phyloP scores from a whole-genome alignment of 2,888 invertebrate species.

The Cheilosia soror region DNA sequence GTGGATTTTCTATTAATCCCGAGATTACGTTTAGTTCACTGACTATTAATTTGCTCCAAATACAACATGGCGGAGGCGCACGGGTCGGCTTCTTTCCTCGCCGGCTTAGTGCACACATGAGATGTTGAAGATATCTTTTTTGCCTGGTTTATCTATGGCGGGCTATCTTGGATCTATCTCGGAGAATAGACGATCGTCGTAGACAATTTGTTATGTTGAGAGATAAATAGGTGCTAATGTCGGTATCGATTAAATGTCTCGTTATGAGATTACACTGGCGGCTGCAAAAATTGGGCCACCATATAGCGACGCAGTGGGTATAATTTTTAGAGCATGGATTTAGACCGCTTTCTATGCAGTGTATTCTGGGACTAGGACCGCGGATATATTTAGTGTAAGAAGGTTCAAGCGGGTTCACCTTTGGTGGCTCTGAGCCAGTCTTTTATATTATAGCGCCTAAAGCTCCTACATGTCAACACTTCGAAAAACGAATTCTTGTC shows the following conservation, averaged over 20 bases:
- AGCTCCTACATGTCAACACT: no score
- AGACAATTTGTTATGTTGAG: conserved; percentile 74
- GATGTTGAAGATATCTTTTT: conserved; percentile 57
- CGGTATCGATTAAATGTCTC: conserved; percentile 72
- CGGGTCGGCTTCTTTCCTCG: conserved; percentile 32
- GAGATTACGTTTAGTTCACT: conserved; percentile 75
- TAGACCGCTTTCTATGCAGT: no score
- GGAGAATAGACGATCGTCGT: conserved; percentile 64
- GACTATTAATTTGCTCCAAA: conserved; percentile 75
- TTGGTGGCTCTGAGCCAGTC: no score
- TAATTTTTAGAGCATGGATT: no score
- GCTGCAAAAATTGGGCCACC: conserved; percentile 53
- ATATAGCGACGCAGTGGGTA: background rate
- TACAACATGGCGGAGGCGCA: conserved; percentile 53
- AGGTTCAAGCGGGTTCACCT: no score
- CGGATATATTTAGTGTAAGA: no score
- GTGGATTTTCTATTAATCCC: conserved; percentile 75
- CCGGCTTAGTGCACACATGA: conserved; percentile 50
- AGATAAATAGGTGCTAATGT: conserved; percentile 76
- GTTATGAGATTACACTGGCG: conserved; percentile 64
- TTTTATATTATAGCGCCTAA: no score
- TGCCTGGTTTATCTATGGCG: conserved; percentile 37
- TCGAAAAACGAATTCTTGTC: no score
- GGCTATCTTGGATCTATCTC: conserved; percentile 39
- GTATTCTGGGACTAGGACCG: no score